Base-by-base conservation (phyloP, 2,113 vertebrate species). In the Lagopus muta region DNA sequence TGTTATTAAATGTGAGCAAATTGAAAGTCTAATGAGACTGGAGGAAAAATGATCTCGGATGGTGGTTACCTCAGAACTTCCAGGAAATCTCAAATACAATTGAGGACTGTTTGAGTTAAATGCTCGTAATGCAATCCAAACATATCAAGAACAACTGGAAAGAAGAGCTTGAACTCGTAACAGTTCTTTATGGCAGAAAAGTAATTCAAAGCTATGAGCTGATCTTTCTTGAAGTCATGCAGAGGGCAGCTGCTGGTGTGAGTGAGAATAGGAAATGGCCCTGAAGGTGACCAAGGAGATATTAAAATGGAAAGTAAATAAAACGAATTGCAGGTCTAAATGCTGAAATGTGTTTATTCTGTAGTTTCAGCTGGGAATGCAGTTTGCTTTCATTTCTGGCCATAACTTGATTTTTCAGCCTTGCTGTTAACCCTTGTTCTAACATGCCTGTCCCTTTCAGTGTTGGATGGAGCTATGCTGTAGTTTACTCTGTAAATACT, bases 381-480 rank as follows among this genome's bases (percentile, higher is more conserved):
- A 24, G 62, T 24, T 43, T 48, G 16, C 61, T 70, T 62, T 43
- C 1, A 32, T 71, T 89, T 38, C 36, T 43, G 86, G 13, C n/a
- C 34, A 1, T 28, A 30, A 58, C 32, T 74, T 22, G 40, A 32
- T 66, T 84, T 54, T 89, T 73, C 78, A 84, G 17, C 36, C 2
- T 55, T 42, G 27, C 21, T 60, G 0, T 34, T 19, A 22, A 62
- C 18, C 5, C 5, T 36, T 54, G 45, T 58, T 54, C n/a, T 32
- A 9, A 11, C 16, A 50, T 40, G 4, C 11, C 43, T 15, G 30
- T 54, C 17, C 18, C 73, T 64, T 18, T 24, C 42, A 4, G 34
- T 2, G 25, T 18, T n/a, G 11, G 38, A 16, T 13, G 16, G 62
- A 12, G 16, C 12, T 7, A 1, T 30, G 28, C 4, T 0, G 6